These are phyloP conservation scores for Napeogenes sylphis DNA, from an alignment of 2,888 invertebrate genomes.

Conservation along the genomic window DNA sequence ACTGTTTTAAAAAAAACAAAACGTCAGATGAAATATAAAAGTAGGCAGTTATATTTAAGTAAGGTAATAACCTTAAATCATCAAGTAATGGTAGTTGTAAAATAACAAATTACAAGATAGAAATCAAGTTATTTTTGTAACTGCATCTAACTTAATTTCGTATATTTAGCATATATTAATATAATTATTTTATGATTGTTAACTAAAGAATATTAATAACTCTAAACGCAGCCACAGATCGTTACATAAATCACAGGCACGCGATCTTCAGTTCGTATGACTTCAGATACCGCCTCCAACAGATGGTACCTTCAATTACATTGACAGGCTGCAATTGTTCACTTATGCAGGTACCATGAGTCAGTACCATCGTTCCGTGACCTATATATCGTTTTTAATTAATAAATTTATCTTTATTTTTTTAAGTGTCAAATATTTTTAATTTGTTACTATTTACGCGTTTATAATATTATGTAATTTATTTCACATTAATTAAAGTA, in stretches of 20 bases:
- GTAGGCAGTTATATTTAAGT: too few relatives aligned
- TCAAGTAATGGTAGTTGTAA: too few relatives aligned
- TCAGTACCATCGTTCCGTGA: slow-evolving; percentile 1
- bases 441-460: background rate
- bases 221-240: slow-evolving; percentile 22
- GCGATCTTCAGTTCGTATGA: slow-evolving; percentile 30
- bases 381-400: background rate
- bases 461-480: background rate
- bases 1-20: too few relatives aligned
- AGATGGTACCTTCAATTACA: slow-evolving; percentile 52
- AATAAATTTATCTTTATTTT: background rate
- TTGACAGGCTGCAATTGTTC: slow-evolving; percentile 63
- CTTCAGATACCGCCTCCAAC: slow-evolving; percentile 34
- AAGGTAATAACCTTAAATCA: too few relatives aligned
- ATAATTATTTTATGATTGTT: background rate
- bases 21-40: too few relatives aligned
- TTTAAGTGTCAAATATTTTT: background rate
- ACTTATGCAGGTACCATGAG: slow-evolving; percentile 33
- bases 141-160: background rate
- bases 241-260: slow-evolving; percentile 40
- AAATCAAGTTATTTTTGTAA: too few relatives aligned
- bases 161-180: background rate
- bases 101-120: too few relatives aligned
- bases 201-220: slow-evolving; percentile 6
- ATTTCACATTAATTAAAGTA: background rate